phyloP scores from a whole-genome alignment of 1,140 invertebrate genomes.

The Trinorchestia longiramus region DNA sequence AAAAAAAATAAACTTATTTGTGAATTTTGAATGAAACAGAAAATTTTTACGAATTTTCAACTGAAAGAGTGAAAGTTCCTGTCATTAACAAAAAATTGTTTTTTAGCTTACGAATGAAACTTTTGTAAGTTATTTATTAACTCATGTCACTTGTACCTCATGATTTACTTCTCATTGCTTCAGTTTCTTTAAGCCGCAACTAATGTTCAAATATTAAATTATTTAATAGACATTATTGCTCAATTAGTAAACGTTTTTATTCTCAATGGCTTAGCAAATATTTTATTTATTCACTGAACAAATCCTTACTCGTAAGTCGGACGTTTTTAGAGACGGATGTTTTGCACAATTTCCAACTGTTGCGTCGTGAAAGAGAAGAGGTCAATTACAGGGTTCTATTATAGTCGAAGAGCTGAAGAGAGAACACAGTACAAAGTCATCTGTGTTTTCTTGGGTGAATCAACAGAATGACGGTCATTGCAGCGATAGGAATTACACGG shows the following conservation, averaged over 20 bases:
- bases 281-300: not conserved
- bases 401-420: not conserved
- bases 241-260: not conserved
- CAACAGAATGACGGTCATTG: not conserved
- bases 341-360: not conserved
- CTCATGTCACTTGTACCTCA: no score
- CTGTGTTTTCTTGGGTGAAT: not conserved
- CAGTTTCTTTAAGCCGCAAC: not conserved
- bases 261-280: not conserved
- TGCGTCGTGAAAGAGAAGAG: slow-evolving; percentile 32
- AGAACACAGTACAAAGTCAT: not conserved
- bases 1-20: no score
- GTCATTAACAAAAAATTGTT: no score
- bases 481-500: no score
- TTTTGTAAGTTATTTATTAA: no score
- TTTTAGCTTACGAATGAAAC: no score
- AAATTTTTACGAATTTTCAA: no score
- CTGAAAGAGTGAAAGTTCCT: no score
- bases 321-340: not conserved
- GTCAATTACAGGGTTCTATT: not conserved
- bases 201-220: not conserved
- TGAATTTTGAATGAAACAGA: no score
- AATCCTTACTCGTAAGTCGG: not conserved
- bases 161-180: not conserved
- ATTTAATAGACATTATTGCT: not conserved